Percentiles rank a stretch among this genome's conserved stretches.
phyloP scores from a whole-genome alignment of 2,888 invertebrate species.

The Chydorus sphaericus region DNA sequence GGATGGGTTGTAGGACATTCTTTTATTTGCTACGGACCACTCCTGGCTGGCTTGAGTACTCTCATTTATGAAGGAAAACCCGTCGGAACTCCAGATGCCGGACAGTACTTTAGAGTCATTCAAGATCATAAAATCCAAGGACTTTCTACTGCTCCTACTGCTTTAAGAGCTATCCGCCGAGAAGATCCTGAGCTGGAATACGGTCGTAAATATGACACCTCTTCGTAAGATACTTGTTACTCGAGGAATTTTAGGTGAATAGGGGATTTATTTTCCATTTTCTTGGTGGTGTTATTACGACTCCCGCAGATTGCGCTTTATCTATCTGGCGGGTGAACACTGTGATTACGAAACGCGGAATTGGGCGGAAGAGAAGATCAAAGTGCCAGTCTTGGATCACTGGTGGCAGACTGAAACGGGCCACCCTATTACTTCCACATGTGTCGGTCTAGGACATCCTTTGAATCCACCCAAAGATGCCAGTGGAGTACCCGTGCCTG shows the following conservation, averaged over 20 bases:
- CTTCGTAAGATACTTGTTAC: conserved; percentile 33
- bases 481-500: conserved; percentile 75
- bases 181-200: conserved; percentile 58
- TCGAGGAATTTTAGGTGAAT: neutral
- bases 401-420: conserved; percentile 98
- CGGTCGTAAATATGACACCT: conserved; percentile 52
- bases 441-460: conserved; percentile 56
- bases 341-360: conserved; percentile 77
- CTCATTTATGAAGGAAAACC: conserved; percentile 87
- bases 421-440: conserved; percentile 72
- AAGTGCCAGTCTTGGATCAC: conserved; percentile 69
- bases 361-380: conserved; percentile 55
- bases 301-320: conserved; percentile 24
- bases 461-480: conserved; percentile 52
- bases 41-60: conserved; percentile 63
- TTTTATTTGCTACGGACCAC: conserved; percentile 82
- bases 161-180: conserved; percentile 66
- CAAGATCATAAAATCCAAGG: conserved; percentile 71
- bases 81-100: conserved; percentile 82
- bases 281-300: neutral
- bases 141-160: conserved; percentile 81
- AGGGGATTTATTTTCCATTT: neutral
- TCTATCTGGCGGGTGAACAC: conserved; percentile 83
- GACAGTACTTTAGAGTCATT: conserved; percentile 79
- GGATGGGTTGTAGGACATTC: conserved; percentile 93